phyloP scores from a whole-genome alignment of 2,113 vertebrate species.

The Melanerpes formicivorus region DNA sequence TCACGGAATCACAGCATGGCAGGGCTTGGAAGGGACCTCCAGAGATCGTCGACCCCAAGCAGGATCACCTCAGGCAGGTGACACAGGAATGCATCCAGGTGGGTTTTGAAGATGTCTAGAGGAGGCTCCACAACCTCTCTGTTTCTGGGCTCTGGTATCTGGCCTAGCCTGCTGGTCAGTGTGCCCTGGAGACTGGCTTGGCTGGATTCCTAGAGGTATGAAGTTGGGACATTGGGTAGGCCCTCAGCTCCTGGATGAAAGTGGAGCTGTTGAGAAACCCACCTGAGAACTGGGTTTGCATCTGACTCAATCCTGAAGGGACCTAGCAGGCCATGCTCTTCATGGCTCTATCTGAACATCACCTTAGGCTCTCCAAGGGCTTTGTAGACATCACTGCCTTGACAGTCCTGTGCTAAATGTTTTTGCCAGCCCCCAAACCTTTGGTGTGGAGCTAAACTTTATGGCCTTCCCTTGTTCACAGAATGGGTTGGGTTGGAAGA shows the following conservation, averaged over 20 bases:
- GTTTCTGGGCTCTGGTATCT: rapidly evolving
- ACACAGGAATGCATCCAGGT: too few species aligned
- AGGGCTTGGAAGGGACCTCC: too few species aligned
- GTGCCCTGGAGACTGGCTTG: background rate
- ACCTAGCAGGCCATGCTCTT: rapidly evolving
- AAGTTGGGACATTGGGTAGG: rapidly evolving
- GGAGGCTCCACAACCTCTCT: too few species aligned
- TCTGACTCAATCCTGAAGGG: background rate
- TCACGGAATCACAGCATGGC: too few species aligned
- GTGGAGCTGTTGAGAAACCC: background rate
- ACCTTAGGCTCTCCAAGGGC: background rate
- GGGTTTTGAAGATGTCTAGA: too few species aligned
- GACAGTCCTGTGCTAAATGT: rapidly evolving
- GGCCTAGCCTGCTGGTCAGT: background rate
- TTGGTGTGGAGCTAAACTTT: background rate
- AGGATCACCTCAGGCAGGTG: too few species aligned
- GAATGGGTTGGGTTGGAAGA: too few species aligned
- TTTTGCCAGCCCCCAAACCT: background rate
- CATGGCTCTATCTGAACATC: too few species aligned
- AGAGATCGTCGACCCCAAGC: too few species aligned
- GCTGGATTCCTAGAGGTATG: rapidly evolving
- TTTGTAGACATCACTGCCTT: rapidly evolving
- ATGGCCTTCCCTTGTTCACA: background rate
- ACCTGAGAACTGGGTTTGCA: background rate
- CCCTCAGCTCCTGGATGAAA: rapidly evolving